phyloP scores from a whole-genome alignment of 2,888 invertebrate species.

The Netelia virgata region DNA sequence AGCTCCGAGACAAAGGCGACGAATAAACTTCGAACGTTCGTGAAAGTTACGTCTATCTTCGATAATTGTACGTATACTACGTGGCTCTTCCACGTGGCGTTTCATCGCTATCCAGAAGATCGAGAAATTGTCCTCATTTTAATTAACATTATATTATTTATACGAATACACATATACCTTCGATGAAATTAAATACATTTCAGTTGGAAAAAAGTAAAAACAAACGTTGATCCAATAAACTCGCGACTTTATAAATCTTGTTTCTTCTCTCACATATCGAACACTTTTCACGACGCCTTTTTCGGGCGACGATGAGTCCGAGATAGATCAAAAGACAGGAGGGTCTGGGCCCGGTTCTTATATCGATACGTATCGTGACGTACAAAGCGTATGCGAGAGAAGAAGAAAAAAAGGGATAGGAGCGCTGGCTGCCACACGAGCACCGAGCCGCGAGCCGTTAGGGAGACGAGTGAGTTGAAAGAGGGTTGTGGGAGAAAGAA shows the following conservation, averaged over 20 bases:
- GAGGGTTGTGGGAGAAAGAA: slow-evolving; percentile 5
- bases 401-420: slow-evolving; percentile 31
- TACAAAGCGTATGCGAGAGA: slow-evolving; percentile 50
- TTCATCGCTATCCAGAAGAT: not conserved
- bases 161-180: too few relatives aligned
- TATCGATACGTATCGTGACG: slow-evolving; percentile 21
- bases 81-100: not conserved
- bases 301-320: slow-evolving; percentile 19
- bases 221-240: not conserved
- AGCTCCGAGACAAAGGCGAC: slow-evolving; percentile 8
- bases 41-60: slow-evolving; percentile 22
- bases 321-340: slow-evolving; percentile 34
- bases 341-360: slow-evolving; percentile 7
- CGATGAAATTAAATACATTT: not conserved
- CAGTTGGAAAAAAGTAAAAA: not conserved
- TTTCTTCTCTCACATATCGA: not conserved
- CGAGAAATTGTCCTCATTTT: not conserved
- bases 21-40: slow-evolving; percentile 54
- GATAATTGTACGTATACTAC: not conserved
- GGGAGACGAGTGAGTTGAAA: slow-evolving; percentile 72
- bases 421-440: slow-evolving; percentile 45
- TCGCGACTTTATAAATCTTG: not conserved
- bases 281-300: not conserved
- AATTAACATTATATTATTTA: too few relatives aligned
- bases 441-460: slow-evolving; percentile 77